A percentile compares a stretch with the other conserved stretches of the same genome.
These are phyloP conservation scores for Melieria crassipennis DNA, from an alignment of 2,888 invertebrate genomes.

Conservation along the genomic window DNA sequence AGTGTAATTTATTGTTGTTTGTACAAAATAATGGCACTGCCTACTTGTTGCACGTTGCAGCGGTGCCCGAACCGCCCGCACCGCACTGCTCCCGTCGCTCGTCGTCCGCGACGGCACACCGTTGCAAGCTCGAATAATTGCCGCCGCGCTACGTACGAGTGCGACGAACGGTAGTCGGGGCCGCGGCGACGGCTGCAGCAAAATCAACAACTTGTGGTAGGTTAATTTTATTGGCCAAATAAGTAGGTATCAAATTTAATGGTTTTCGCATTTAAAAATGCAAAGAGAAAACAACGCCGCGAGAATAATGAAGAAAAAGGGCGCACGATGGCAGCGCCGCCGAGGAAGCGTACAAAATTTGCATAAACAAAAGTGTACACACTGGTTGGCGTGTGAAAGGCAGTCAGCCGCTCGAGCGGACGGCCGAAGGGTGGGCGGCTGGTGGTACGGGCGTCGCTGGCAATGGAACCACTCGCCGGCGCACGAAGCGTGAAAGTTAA, in stretches of 20 bases:
- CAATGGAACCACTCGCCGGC: constrained; percentile 3
- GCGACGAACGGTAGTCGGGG: not conserved
- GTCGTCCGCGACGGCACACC: no score
- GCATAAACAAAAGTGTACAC: constrained; percentile 32
- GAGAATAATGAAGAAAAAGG: constrained; percentile 31
- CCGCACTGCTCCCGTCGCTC: no score
- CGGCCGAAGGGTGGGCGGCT: not conserved
- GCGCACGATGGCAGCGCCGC: no score
- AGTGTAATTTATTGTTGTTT: constrained; percentile 41
- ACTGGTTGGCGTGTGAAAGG: constrained; percentile 2
- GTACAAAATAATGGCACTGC: constrained; percentile 42
- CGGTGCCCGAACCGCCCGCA: no score
- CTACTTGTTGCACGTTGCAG: constrained; percentile 38
- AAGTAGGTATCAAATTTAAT: constrained; percentile 59
- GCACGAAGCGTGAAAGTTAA: constrained; percentile 44
- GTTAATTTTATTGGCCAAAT: constrained; percentile 61
- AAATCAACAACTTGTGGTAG: constrained; percentile 41
- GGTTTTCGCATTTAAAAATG: constrained; percentile 30
- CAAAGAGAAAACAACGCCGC: constrained; percentile 4
- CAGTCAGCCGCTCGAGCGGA: not conserved
- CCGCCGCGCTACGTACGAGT: not conserved
- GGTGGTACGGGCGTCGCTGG: constrained; percentile 28
- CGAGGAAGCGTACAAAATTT: constrained; percentile 8
- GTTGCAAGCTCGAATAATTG: not conserved
- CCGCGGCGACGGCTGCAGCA: constrained; percentile 8